Base-by-base conservation (phyloP, 2,113 vertebrate genomes). In the Siniperca knerii region DNA sequence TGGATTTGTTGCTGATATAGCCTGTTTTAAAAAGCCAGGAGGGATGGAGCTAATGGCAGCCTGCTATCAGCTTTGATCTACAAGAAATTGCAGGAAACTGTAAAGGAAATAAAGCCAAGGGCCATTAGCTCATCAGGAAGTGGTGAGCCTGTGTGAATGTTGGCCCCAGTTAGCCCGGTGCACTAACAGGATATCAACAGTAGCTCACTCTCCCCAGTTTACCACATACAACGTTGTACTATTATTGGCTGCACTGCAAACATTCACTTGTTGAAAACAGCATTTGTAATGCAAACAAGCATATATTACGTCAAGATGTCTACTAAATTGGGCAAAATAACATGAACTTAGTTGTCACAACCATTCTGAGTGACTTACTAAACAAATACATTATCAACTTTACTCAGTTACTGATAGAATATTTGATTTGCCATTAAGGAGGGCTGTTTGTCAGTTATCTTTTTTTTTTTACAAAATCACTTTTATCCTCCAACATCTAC, bases 91-190 rank as follows among this genome's bases (percentile, higher is more conserved):
- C 92, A 93, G 94, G 88, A 94, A 94, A 92, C 75, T 79, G 81
- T 86, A 76, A 90, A 89, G 91, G 82, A 93, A 91, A 92, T 89
- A 86, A 90, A 90, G 89, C 77, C 0, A 50, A 76, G 87, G 84
- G 84, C 65, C 89, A 86, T 91, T 87, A 92, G 85, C 77, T 90
- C 75, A 75, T 88, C 91, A 91, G 93, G 91, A 93, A 90, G 91
- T 83, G 72, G 83, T 73, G 77, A 33, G 79, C 52, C 84, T 4
- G 73, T 87, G 92, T 73, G 91, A 94, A 87, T 48, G 64, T 78
- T 52, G 70, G 52, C 74, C 68, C 29, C 48, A 37, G 48, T 79
- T 75, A 72, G 72, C 74, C 29, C 1, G 52, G 25, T 74, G 85
- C 83, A 77, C 73, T 29, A 85, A 85, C 87, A 92, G 83, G 84